Evolutionary conservation across 1,140 invertebrate species (phyloP), one percentile per base, ranked within the genome.

Genomic region (Cecropterus lyciades): DNA sequence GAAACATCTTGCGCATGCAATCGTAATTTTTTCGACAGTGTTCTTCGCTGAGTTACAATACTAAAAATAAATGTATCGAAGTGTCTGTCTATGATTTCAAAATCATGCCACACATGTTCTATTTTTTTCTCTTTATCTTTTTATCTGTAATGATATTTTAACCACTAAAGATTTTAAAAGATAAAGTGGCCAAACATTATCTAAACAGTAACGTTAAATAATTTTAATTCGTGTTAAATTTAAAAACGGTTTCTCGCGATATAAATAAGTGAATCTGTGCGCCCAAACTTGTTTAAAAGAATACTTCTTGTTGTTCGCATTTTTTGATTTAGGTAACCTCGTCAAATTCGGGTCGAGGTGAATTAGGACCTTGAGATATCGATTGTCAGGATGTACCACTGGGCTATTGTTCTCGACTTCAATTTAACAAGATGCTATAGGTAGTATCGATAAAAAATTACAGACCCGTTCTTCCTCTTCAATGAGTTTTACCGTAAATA

Each of bases 341-440:
- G 85, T 85, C 76, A 80, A 75, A 74, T 62, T n/a, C 55, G 68
- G 66, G 70, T 66, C 73, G 74, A 77, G 52, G 64, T 67, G 24
- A 60, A 67, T 63, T 68, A 17, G 69, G 71, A 79, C 85, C 85
- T 90, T 87, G 82, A 77, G 33, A 17, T 69, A 80, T 85, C 79
- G 75, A 81, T 65, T 79, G 80, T 84, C 81, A 83, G 78, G 82
- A 85, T 87, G 77, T 84, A 72, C 73, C 62, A 55, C 72, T 30
- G 27, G 27, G 27, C 73, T 55, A 82, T 85, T 83, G 80, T 82
- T 80, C 75, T 45, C 46, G 11, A 33, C 45, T n/a, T 56, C 33
- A 24, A 42, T 43, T 56, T 56, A 62, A 49, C 24, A 11, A 30
- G 30, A 62, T 30, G 0, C 27, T 30, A 13, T 13, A 9, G 16